Base-by-base conservation (phyloP, 2,797 vertebrate genomes). In the Synaphobranchus kaupii region DNA sequence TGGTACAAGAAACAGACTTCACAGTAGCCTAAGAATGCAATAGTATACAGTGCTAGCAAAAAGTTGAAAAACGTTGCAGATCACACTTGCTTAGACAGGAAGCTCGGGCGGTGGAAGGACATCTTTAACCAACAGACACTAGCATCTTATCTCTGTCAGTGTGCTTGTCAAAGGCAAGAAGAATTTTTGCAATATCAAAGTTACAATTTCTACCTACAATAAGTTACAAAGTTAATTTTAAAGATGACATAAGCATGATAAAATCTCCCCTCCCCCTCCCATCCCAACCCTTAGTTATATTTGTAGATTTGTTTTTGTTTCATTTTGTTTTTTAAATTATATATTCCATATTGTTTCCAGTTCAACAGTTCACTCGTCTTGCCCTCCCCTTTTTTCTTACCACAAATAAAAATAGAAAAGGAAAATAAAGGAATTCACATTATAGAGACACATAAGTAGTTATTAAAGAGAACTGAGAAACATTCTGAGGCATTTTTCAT, bases 1-100 rank as follows among this genome's bases (percentile, higher is more conserved):
- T 96, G 96, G 95, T 97, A 98, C 97, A 97, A 97, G 97, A 97
- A 97, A 97, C 97, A 93, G 96, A 97, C 94, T 96, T 97, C 96
- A 98, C 97, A 97, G 97, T 96, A 97, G 97, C 97, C 96, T 96
- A 98, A 97, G 97, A 97, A 98, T 97, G 97, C 97, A 97, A 95
- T 96, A 96, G 95, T 97, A 94, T 97, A 98, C 97, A 98, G 96
- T 96, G 96, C 95, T 95, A 97, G 97, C 96, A 97, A 96, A 90
- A 96, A 97, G 96, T 96, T 94, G 96, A 96, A 97, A 97, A 97
- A 96, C 96, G 96, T 95, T 92, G 97, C 96, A 95, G 96, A 92
- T 95, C 96, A 97, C 96, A 96, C 95, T 97, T 94, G 96, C 95
- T 96, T 95, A 95, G 81, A 97, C 96, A 95, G 92, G 93, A 94